Percentiles rank a stretch among this genome's conserved stretches.
These are phyloP conservation scores for Macropis europaea DNA, from an alignment of 2,888 invertebrate genomes.

Conservation along the genomic window DNA sequence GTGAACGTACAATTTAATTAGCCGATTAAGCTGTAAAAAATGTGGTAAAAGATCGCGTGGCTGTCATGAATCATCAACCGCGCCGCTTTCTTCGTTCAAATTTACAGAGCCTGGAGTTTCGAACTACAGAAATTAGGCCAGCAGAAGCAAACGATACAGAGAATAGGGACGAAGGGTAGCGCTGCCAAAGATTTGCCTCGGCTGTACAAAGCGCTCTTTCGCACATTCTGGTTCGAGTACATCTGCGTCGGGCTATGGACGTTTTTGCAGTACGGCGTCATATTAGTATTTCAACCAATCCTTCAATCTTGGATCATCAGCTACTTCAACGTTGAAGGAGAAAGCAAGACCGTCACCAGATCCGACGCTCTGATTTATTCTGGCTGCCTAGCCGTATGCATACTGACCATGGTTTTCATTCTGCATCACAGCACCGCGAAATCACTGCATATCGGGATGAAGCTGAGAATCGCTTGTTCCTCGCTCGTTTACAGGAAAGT, in stretches of 20 bases:
- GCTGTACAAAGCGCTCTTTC: conserved; percentile 77
- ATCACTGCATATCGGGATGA: conserved; percentile 82
- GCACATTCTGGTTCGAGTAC: conserved; percentile 77
- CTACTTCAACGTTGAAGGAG: conserved; percentile 61
- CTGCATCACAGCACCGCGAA: conserved; percentile 79
- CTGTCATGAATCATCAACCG: no score
- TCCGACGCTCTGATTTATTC: conserved; percentile 82
- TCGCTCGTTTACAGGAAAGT: conserved; percentile 87
- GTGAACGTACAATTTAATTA: no score
- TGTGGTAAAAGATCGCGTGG: no score
- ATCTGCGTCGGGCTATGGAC: conserved; percentile 44
- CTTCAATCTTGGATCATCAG: conserved; percentile 68
- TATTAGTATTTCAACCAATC: conserved; percentile 60
- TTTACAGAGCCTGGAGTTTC: conserved; percentile 79
- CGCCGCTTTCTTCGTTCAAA: not conserved
- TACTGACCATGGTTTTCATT: conserved; percentile 74
- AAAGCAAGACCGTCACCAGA: conserved; percentile 78
- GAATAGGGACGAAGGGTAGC: conserved; percentile 47
- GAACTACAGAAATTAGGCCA: conserved; percentile 73
- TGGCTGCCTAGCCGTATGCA: conserved; percentile 75
- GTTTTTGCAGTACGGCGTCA: conserved; percentile 36
- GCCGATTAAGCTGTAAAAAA: no score
- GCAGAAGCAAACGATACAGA: conserved; percentile 49
- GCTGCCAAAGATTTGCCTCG: conserved; percentile 73
- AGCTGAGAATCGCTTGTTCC: conserved; percentile 85